Percentiles rank a stretch among this genome's conserved stretches.
Conservation (phyloP, 1,140 invertebrate genomes). For the Heterodera schachtii region DNA sequence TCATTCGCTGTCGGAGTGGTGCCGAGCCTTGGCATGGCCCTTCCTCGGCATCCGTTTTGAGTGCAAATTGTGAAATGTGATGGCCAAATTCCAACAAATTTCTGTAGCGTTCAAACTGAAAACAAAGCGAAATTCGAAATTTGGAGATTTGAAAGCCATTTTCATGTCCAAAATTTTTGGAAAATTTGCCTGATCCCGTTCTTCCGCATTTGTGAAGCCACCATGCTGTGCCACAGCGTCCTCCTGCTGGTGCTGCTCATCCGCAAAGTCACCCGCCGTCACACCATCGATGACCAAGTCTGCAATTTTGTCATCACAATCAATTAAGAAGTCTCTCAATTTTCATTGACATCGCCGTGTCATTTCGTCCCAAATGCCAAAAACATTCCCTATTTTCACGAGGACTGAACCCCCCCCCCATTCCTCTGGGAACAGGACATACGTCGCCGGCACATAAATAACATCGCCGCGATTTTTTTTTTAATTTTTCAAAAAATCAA, state of each 20-base stretch:
- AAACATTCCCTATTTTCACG: too few species aligned
- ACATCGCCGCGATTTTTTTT: too few species aligned
- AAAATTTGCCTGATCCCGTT: constrained; percentile 10
- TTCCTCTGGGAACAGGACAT: too few species aligned
- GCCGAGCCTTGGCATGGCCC: constrained; percentile 12
- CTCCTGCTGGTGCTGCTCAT: constrained; percentile 27
- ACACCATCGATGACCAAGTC: background rate
- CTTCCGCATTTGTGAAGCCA: constrained; percentile 20
- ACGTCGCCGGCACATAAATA: too few species aligned
- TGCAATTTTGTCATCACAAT: background rate
- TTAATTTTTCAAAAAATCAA: too few species aligned
- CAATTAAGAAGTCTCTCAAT: background rate
- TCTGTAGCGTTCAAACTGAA: constrained; percentile 19
- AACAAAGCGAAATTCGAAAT: background rate
- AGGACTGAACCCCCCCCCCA: too few species aligned
- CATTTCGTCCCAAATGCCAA: too few species aligned
- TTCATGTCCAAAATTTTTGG: background rate
- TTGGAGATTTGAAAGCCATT: too few species aligned
- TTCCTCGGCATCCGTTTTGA: constrained; percentile 17
- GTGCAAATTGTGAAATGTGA: constrained; percentile 35
- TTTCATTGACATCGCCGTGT: too few species aligned
- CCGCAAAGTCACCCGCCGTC: background rate
- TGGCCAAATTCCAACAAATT: constrained; percentile 39
- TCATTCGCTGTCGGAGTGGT: constrained; percentile 36
- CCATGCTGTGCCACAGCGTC: constrained; percentile 1